phyloP scores from a whole-genome alignment of 2,888 invertebrate genomes.

The Ormyrus rosae region DNA sequence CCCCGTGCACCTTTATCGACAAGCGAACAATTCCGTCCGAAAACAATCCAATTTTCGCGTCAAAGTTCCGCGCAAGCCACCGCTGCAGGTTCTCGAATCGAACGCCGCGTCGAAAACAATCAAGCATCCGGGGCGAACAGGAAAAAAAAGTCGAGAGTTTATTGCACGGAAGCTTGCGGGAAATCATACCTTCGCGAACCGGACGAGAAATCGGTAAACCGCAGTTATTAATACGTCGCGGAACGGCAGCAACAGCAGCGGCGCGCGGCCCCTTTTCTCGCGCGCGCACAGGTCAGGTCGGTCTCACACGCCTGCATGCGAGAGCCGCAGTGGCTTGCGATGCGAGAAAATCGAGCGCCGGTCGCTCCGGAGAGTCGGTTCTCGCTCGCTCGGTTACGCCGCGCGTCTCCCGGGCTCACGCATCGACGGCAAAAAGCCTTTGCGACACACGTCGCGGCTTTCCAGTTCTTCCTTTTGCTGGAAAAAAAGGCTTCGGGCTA shows the following conservation, averaged over 20 bases:
- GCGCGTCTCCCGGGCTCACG: constrained; percentile 13
- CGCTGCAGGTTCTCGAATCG: no score
- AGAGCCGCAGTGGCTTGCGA: not conserved
- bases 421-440: not conserved
- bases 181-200: not conserved
- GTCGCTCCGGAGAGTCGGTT: not conserved
- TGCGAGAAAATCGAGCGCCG: constrained; percentile 9
- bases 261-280: not conserved
- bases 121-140: no score
- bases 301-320: constrained; percentile 28
- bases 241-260: not conserved
- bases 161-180: constrained; percentile 7
- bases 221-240: constrained; percentile 39
- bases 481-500: no score
- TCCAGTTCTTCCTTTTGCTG: not conserved
- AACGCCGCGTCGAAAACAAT: no score
- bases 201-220: constrained; percentile 33
- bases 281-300: constrained; percentile 9
- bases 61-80: no score
- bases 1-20: not conserved
- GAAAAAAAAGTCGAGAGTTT: not conserved
- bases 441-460: constrained; percentile 19
- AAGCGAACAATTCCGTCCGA: not conserved
- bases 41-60: not conserved
- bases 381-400: constrained; percentile 4